Base-by-base conservation (phyloP, 2,888 invertebrate genomes). In the Tetropium fuscum region DNA sequence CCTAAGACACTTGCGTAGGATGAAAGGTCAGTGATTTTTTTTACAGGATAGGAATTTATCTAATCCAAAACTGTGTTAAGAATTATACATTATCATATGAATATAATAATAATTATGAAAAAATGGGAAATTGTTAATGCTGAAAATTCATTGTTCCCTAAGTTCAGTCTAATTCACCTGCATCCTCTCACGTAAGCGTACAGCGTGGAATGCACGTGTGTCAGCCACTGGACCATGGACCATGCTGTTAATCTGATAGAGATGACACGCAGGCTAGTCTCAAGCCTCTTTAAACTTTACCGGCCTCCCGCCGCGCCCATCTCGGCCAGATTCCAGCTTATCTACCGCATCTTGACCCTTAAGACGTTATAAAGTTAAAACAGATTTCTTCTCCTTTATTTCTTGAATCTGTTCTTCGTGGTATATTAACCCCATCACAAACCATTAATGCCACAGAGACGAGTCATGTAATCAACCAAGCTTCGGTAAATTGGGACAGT, bases 201-300 rank as follows among this genome's bases (percentile, higher is more conserved):
- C 44, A 19, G 20, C 45, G 38, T 27, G 58, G 58, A 58, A 58
- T 66, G 66, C 64, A 64, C 66, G 66, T 66, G 66, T 66, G 66
- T 64, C 65, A 59, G 65, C 41, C 53, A 58, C 67, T 57, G 58
- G 49, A 57, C 41, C 38, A 38, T 62, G 60, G 63, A 62, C 63
- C 63, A 63, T 62, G 62, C 60, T 60, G 64, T 51, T 68, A 58
- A 68, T 68, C 68, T 64, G 68, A 68, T 68, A 66, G 64, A 68
- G 68, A 68, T 68, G 68, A 68, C 68, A 68, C 66, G 68, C 66
- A 64, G 58, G 63, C 64, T 59, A 22, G 54, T 48, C 53, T 58
- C 45, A 45, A 41, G 32, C 53, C 48, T 51, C 59, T 59, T 59
- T 59, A 54, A 48, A 59, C 59, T 44, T 59, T 49, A 54, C 59